These are phyloP conservation scores for Pontoporia blainvillei DNA, from an alignment of 2,113 vertebrate species.

Conservation along the genomic window DNA sequence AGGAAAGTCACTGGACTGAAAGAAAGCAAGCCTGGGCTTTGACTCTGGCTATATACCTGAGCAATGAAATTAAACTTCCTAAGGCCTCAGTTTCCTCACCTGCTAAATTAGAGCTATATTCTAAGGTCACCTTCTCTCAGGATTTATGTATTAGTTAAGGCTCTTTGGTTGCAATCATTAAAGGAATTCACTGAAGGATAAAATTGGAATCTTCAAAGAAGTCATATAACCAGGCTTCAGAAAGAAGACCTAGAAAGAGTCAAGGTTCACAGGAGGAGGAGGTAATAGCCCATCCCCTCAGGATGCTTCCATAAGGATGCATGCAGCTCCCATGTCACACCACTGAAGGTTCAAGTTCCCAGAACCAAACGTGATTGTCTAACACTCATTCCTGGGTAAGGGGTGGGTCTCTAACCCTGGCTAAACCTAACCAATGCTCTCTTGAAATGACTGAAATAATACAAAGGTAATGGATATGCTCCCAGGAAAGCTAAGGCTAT, in stretches of 20 bases:
- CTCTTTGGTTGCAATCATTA: not conserved
- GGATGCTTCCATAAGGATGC: not conserved
- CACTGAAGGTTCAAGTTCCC: rapidly evolving
- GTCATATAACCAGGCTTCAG: not conserved
- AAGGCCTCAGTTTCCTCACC: not conserved
- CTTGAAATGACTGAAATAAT: not conserved
- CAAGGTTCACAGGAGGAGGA: not conserved
- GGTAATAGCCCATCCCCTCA: too few species aligned
- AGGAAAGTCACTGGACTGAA: not conserved
- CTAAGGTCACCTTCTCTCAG: not conserved
- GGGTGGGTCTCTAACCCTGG: too few species aligned
- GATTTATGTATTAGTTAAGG: not conserved
- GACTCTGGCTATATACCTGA: not conserved
- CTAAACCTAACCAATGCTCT: not conserved
- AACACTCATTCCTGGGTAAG: not conserved
- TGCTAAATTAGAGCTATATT: not conserved
- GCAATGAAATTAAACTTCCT: not conserved
- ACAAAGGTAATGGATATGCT: not conserved
- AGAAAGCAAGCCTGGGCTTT: not conserved
- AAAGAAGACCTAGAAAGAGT: not conserved
- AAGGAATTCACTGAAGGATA: not conserved
- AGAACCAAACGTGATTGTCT: not conserved
- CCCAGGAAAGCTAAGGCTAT: not conserved
- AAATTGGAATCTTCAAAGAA: not conserved
- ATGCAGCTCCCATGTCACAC: rapidly evolving